Percentiles rank a stretch among this genome's conserved stretches.
Conservation (phyloP, 2,113 vertebrate species). For the Hydropotes inermis region DNA sequence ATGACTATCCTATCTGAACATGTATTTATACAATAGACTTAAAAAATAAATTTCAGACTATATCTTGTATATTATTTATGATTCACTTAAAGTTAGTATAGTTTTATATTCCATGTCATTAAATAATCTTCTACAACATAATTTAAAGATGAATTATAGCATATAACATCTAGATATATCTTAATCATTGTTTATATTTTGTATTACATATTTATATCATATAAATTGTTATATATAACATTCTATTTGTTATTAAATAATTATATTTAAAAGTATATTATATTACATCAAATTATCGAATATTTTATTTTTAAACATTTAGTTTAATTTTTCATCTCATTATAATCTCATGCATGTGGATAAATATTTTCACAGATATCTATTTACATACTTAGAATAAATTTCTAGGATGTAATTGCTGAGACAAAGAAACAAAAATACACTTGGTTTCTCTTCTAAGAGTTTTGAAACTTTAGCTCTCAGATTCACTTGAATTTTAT, state of each 20-base stretch:
- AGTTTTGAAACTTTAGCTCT: neutral
- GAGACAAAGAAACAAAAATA: neutral
- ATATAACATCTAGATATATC: neutral
- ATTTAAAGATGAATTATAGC: neutral
- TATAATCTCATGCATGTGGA: neutral
- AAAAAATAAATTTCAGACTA: neutral
- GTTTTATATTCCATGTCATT: neutral
- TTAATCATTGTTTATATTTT: neutral
- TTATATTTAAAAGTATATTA: neutral
- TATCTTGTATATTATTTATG: neutral
- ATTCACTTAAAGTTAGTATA: neutral
- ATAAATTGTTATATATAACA: neutral
- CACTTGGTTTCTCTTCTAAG: neutral
- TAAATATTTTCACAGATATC: neutral
- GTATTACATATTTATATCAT: neutral
- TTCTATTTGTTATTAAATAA: neutral
- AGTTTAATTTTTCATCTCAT: neutral
- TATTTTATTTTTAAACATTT: constrained; percentile 16
- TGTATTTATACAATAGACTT: neutral
- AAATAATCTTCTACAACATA: neutral
- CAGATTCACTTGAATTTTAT: neutral
- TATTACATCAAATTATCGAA: neutral
- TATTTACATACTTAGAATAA: constrained; percentile 13
- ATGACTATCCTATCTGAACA: neutral
- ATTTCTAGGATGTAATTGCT: neutral